Evolutionary conservation across 2,888 invertebrate species (phyloP).

Genomic region (Glomeris marginata): DNA sequence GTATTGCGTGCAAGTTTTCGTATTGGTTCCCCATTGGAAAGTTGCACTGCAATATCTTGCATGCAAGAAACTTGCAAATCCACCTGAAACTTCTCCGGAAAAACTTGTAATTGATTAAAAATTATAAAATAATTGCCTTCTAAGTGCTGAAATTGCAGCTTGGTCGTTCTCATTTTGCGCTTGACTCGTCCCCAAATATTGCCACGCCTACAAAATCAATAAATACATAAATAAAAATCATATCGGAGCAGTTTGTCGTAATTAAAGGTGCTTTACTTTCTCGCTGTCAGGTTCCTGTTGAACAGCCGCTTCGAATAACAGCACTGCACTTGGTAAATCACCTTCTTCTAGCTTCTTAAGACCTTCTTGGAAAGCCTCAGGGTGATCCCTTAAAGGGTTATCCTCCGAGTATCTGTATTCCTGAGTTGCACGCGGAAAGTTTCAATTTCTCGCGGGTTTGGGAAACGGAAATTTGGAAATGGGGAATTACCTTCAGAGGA

Average conservation of each 20-base stretch:
- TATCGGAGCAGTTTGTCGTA: no score
- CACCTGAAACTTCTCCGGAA: no score
- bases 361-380: constrained; percentile 70
- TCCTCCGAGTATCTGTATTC: constrained; percentile 66
- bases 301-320: constrained; percentile 91
- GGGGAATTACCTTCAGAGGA: constrained; percentile 38
- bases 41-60: no score
- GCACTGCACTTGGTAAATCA: constrained; percentile 85
- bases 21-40: no score
- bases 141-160: constrained; percentile 77
- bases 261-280: constrained; percentile 40
- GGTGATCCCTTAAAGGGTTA: constrained; percentile 64
- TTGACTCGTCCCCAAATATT: constrained; percentile 73
- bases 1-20: no score
- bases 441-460: background rate
- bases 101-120: no score
- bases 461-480: background rate
- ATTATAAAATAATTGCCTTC: constrained; percentile 35
- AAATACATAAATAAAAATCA: constrained; percentile 1
- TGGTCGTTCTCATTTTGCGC: constrained; percentile 98
- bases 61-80: no score
- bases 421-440: constrained; percentile 26
- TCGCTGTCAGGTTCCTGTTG: constrained; percentile 60
- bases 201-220: constrained; percentile 57
- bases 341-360: constrained; percentile 65